Base-by-base conservation (phyloP, 2,888 invertebrate genomes). In the Pammene fasciana region DNA sequence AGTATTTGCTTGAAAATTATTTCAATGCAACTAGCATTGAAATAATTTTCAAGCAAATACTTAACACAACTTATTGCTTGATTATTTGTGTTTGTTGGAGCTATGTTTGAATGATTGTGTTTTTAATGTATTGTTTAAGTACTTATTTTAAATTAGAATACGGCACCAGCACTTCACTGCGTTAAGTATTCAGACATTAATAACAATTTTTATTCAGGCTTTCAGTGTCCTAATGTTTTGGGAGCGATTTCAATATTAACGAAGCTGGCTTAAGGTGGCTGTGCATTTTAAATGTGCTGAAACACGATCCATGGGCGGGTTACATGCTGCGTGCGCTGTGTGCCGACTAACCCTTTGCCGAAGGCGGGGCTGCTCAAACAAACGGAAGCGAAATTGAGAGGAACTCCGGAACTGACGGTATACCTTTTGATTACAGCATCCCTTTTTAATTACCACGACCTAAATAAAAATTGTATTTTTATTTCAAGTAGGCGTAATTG, bases 391-490 rank as follows among this genome's bases (percentile, higher is more conserved):
- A 90, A 91, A 92, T 90, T 89, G 90, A 91, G 91, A 91, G 89
- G 86, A 90, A 88, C 87, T 86, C 84, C 90, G 90, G 89, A 90
- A 91, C 89, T 85, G 86, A 78, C 88, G 86, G 89, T 90, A 89
- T 92, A 92, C 91, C 91, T 92, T 92, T 92, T 90, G 89, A 92
- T 91, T 91, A 91, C 89, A 87, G 87, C 90, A 92, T 91, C 92
- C 92, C 91, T 89, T 92, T 92, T 92, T 92, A 92, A 92, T 92
- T 92, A 91, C 92, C 88, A 87, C 84, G 86, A 86, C 84, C 88
- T 85, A 87, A 90, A 91, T 88, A 90, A 92, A 91, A 92, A 90
- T 89, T 90, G 90, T 90, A 88, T 92, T 92, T 82, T 91, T 90
- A 89, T 90, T 89, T 87, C 91, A 91, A 92, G 92, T 88, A 89